Base-by-base conservation (phyloP, 2,113 vertebrate genomes). In the Elachura formosa region DNA sequence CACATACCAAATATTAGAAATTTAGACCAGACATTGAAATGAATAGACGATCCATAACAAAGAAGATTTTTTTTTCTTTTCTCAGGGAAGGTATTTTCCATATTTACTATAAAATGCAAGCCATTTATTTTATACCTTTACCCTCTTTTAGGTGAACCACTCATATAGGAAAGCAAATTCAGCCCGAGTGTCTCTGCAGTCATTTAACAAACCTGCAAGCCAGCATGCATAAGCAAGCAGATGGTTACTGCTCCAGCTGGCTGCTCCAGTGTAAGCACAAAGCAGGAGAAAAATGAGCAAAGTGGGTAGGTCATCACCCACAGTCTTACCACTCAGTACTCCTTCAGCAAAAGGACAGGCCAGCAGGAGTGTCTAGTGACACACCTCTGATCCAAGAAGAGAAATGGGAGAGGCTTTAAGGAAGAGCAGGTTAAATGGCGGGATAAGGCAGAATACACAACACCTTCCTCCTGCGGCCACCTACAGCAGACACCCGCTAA, bases 21-120 rank as follows among this genome's bases (percentile, higher is more conserved):
- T 58, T 59, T 54, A 84, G 25, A 79, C 29, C 3, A 2, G 5
- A 66, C 8, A 24, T 0, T 7, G 56, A 64, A 77, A 48, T 0
- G 0, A 45, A n/a, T 5, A 54, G 22, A 63, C 20, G 7, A 77
- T 13, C 5, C 10, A 1, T 36, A 41, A 61, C 5, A 56, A 58
- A 64, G 31, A 66, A 4, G 3, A 5, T 4, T 4, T 51, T 16
- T 51, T 16, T 5, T 22, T 40, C 24, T 56, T 46, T 83, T 34
- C 45, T 68, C 14, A 1, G 5, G 7, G 16, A 77, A 86, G 10
- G 2, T 11, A 36, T 51, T 33, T 66, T 49, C 36, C 8, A 7
- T 6, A 77, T 49, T 62, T 76, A 48, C 40, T 48, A 40, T 14
- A 71, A 90, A 76, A 67, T 7, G 5, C 10, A 58, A 80, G 36